Percentiles rank a stretch among this genome's conserved stretches.
Conservation (phyloP, 2,888 invertebrate species). For the Xylophagus ater region DNA sequence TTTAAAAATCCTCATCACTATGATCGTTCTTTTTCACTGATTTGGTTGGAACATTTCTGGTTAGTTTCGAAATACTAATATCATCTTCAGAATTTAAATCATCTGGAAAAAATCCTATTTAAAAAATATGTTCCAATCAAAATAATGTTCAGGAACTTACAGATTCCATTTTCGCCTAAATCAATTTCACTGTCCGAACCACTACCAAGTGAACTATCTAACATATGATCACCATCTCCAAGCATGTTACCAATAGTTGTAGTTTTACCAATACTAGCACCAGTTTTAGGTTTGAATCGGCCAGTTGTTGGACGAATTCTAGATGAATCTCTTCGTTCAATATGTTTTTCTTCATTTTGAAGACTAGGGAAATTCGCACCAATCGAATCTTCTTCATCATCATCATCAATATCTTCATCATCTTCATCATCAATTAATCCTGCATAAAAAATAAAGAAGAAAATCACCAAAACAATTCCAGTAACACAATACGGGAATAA, state of each 20-base stretch:
- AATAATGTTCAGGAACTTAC: neutral
- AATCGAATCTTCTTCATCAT: constrained; percentile 2
- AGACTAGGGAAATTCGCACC: neutral
- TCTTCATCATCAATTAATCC: constrained; percentile 35
- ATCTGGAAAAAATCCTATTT: constrained; percentile 22
- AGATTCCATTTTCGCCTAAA: constrained; percentile 27
- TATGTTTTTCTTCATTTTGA: constrained; percentile 1
- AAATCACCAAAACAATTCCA: too few species aligned
- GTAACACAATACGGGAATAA: too few species aligned
- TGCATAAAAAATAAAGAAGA: too few species aligned
- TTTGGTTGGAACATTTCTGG: constrained; percentile 30
- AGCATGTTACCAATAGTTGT: constrained; percentile 19
- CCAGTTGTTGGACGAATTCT: constrained; percentile 36
- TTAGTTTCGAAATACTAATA: constrained; percentile 35
- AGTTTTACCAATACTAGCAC: constrained; percentile 18
- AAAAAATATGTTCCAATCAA: neutral
- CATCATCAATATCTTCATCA: constrained; percentile 19
- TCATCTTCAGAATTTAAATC: constrained; percentile 36
- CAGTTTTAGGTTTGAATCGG: constrained; percentile 24
- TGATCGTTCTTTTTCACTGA: constrained; percentile 19
- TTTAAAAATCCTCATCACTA: constrained; percentile 19
- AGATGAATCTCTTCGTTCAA: constrained; percentile 25
- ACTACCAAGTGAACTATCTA: constrained; percentile 36
- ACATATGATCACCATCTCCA: constrained; percentile 23
- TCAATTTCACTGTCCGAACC: constrained; percentile 34